These are phyloP conservation scores for Acrossocheilus wenchowensis DNA, from an alignment of 2,797 vertebrate species.

Conservation along the genomic window DNA sequence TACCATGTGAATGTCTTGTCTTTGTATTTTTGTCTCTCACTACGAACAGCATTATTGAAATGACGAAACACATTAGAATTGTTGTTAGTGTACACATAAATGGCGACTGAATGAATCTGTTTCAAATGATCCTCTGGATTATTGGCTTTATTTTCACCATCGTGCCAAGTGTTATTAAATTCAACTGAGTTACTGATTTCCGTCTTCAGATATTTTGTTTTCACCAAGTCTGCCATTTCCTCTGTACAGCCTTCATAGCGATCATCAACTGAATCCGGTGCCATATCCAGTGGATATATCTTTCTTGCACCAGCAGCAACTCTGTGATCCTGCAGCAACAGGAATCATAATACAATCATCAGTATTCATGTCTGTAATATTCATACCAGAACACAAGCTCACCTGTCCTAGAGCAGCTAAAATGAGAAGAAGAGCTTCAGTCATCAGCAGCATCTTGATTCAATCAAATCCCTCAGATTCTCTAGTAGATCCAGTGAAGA, in stretches of 20 bases:
- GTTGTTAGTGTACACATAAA: constrained; percentile 3
- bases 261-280: background rate
- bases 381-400: too few relatives aligned
- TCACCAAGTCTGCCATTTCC: background rate
- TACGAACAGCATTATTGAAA: background rate
- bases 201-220: background rate
- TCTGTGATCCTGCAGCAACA: constrained; percentile 11
- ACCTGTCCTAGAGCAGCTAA: too few relatives aligned
- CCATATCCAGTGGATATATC: background rate
- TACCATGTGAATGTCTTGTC: background rate
- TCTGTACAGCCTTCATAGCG: background rate
- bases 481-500: background rate
- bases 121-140: background rate
- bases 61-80: background rate
- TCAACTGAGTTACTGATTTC: background rate
- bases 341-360: constrained; percentile 2
- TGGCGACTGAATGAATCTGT: background rate
- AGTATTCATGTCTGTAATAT: background rate
- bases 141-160: background rate
- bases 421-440: background rate
- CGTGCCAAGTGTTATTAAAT: background rate
- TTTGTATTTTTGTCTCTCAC: background rate
- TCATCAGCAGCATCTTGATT: constrained; percentile 15
- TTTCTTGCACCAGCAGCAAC: background rate
- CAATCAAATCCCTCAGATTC: background rate